phyloP scores from a whole-genome alignment of 2,888 invertebrate species.

The Mythimna ferrago region DNA sequence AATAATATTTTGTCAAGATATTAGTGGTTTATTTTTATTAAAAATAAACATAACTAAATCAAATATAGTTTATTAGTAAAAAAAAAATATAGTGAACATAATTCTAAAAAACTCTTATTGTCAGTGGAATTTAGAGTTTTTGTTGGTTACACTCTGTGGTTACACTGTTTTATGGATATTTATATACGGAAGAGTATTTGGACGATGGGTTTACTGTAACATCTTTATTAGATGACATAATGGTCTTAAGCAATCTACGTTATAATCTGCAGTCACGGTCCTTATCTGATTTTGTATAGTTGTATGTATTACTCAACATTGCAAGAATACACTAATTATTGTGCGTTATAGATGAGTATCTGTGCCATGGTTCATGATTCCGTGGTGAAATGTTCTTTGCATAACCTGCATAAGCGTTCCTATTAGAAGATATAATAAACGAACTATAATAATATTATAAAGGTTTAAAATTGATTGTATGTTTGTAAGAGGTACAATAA shows the following conservation, averaged over 20 bases:
- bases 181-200: not conserved
- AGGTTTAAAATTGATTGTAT: too few species aligned
- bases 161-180: too few species aligned
- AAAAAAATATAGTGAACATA: too few species aligned
- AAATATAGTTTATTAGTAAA: too few species aligned
- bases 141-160: too few species aligned
- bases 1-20: too few species aligned
- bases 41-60: too few species aligned
- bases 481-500: too few species aligned
- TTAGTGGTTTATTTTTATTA: too few species aligned
- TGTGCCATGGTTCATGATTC: conserved; percentile 41
- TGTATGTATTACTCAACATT: conserved; percentile 30
- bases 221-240: conserved; percentile 5
- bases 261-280: conserved; percentile 21
- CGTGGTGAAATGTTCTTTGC: conserved; percentile 42
- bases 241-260: conserved; percentile 19
- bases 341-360: conserved; percentile 46
- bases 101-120: too few species aligned
- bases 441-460: not conserved
- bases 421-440: not conserved
- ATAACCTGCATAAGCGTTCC: conserved; percentile 22
- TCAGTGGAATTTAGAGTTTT: too few species aligned
- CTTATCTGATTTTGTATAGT: conserved; percentile 34
- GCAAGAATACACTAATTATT: conserved; percentile 55
- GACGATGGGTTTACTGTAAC: not conserved